Base-by-base conservation (phyloP, 2,888 invertebrate genomes). In the Orthonychiurus folsomi region DNA sequence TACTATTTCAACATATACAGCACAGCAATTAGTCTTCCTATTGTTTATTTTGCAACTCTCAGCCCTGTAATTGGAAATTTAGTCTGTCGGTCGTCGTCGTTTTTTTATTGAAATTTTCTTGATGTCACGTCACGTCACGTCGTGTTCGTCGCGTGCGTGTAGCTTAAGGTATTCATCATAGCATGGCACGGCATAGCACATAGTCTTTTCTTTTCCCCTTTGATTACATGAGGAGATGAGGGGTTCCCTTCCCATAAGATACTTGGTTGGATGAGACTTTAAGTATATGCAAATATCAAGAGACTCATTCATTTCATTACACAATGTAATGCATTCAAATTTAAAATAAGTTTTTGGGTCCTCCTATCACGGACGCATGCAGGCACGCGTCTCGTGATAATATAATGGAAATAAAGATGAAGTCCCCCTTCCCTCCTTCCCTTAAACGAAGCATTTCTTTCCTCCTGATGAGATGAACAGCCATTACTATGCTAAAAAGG, bases 401-500 rank as follows among this genome's bases (percentile, higher is more conserved):
- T n/a, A n/a, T n/a, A n/a, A n/a, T n/a, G n/a, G n/a, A n/a, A n/a
- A n/a, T n/a, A n/a, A n/a, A n/a, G n/a, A n/a, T n/a, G n/a, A n/a
- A n/a, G n/a, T n/a, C n/a, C n/a, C n/a, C n/a, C n/a, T n/a, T n/a
- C n/a, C n/a, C n/a, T n/a, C n/a, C n/a, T n/a, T n/a, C n/a, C n/a
- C n/a, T n/a, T n/a, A n/a, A n/a, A n/a, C n/a, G n/a, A n/a, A n/a
- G n/a, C n/a, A n/a, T n/a, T n/a, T n/a, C n/a, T n/a, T n/a, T 68
- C 64, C 63, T 68, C 63, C 63, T 61, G 61, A 64, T 63, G 59
- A 64, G 63, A 66, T 68, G 68, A 68, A 66, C 63, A 66, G 62
- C 66, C 66, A 68, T 68, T 68, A 68, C 68, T 68, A 68, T 68
- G 68, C 66, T 64, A 68, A 68, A 68, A 65, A 64, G 64, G 63